Evolutionary conservation across 2,797 vertebrate genomes (phyloP).

Genomic region (Spheniscus humboldti): DNA sequence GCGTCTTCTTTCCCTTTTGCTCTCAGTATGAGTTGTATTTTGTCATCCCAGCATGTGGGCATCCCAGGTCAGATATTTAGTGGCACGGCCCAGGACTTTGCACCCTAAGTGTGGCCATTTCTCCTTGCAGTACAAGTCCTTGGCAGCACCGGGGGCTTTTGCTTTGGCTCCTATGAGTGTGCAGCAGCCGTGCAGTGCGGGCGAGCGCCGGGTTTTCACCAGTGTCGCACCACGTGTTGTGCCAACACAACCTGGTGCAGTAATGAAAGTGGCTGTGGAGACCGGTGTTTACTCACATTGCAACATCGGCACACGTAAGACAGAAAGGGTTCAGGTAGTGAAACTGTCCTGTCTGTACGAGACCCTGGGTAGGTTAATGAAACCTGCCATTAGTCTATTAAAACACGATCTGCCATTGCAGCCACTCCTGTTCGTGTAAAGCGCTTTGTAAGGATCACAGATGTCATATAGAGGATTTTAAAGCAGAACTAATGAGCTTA

Average conservation of each 20-base stretch:
- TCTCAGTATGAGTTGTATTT: not conserved
- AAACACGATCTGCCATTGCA: not conserved
- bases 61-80: not conserved
- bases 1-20: not conserved
- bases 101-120: rapidly evolving
- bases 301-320: not conserved
- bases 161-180: not conserved
- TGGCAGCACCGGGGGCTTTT: not conserved
- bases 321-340: not conserved
- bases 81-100: not conserved
- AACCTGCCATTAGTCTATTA: not conserved
- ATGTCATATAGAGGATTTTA: not conserved
- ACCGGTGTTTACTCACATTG: rapidly evolving
- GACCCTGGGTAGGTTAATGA: not conserved
- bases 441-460: not conserved
- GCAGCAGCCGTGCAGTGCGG: rapidly evolving
- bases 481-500: not conserved
- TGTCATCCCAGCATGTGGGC: not conserved
- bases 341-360: not conserved
- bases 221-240: rapidly evolving
- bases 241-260: not conserved
- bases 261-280: not conserved
- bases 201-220: rapidly evolving
- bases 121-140: not conserved
- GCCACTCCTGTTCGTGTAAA: not conserved